Percentiles rank a stretch among this genome's conserved stretches.
Evolutionary conservation across 2,113 vertebrate species (phyloP).

Genomic region (Microcebus griseorufus): DNA sequence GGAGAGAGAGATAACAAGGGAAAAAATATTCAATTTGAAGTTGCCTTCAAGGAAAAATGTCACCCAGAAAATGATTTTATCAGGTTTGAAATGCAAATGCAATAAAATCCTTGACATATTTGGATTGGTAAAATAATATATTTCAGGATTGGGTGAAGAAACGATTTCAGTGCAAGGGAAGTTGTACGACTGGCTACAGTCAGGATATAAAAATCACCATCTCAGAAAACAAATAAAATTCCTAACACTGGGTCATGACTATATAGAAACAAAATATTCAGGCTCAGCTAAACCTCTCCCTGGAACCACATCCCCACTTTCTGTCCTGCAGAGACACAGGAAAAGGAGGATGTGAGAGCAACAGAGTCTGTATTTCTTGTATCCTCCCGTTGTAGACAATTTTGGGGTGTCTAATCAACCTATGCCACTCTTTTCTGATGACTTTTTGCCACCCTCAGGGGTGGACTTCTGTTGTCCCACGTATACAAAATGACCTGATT

Average conservation of each 20-base stretch:
- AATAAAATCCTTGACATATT: conserved; percentile 83
- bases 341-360: background rate
- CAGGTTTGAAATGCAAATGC: conserved; percentile 83
- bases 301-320: too few relatives aligned
- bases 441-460: background rate
- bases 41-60: conserved; percentile 82
- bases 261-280: background rate
- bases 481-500: background rate
- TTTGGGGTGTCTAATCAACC: background rate
- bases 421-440: background rate
- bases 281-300: background rate
- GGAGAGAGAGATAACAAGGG: conserved; percentile 80
- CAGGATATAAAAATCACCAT: conserved; percentile 33
- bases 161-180: conserved; percentile 46
- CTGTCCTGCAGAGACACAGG: background rate
- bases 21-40: conserved; percentile 84
- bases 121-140: conserved; percentile 80
- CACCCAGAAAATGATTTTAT: conserved; percentile 79
- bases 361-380: fast-evolving
- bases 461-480: background rate
- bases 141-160: conserved; percentile 75
- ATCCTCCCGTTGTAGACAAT: background rate
- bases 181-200: background rate
- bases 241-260: background rate
- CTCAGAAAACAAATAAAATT: conserved; percentile 43